Conservation (phyloP, 1,140 invertebrate species). For the Heliconius hermathena region DNA sequence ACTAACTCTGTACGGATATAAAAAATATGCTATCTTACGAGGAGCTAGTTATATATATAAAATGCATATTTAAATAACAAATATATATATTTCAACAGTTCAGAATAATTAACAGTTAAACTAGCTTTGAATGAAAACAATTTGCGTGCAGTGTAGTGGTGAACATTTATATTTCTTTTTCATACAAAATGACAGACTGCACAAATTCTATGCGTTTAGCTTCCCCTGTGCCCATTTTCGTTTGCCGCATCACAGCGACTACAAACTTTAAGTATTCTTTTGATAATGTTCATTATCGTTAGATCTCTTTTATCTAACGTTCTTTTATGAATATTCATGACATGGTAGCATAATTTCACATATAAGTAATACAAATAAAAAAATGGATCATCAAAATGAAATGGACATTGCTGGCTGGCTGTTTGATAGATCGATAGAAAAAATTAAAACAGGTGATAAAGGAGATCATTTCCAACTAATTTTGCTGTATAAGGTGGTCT, state of each 20-base stretch:
- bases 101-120: not conserved
- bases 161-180: constrained; percentile 6
- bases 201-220: constrained; percentile 11
- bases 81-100: not conserved
- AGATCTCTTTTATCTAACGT: not conserved
- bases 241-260: not conserved
- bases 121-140: not conserved
- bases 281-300: not conserved
- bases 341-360: not conserved
- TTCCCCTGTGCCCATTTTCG: not conserved
- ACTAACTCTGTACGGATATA: too few species aligned
- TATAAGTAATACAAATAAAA: too few species aligned
- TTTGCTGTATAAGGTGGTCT: too few species aligned
- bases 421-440: too few species aligned
- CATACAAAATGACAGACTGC: not conserved
- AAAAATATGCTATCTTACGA: too few species aligned
- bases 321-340: not conserved
- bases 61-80: not conserved
- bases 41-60: too few species aligned
- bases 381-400: too few species aligned
- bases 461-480: too few species aligned
- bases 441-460: too few species aligned
- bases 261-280: not conserved
- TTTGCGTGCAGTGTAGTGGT: not conserved
- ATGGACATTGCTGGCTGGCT: too few species aligned